phyloP scores from a whole-genome alignment of 2,797 vertebrate genomes.

The Phalloptychus januarius region DNA sequence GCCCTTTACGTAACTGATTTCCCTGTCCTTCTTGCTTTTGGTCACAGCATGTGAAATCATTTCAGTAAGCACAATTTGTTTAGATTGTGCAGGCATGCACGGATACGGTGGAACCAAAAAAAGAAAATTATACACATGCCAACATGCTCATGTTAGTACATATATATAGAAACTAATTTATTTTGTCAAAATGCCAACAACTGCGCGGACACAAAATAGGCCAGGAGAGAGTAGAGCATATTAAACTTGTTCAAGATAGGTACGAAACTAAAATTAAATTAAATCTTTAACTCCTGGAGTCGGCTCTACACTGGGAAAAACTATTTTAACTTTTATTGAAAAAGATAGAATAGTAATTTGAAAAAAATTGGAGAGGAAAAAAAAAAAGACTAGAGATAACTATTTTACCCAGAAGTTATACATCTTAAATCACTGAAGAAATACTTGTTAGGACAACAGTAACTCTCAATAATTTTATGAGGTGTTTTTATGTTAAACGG shows the following conservation, averaged over 20 bases:
- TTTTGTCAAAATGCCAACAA: not conserved
- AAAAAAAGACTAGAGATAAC: not conserved
- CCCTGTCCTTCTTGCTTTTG: not conserved
- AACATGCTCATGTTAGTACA: not conserved
- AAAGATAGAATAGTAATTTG: not conserved
- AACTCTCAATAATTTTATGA: not conserved
- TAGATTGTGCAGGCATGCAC: slow-evolving; percentile 3
- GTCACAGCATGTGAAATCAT: not conserved
- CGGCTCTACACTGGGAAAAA: not conserved
- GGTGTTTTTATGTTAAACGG: not conserved
- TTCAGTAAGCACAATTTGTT: not conserved
- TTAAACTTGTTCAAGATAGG: not conserved
- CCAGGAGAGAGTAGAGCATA: not conserved
- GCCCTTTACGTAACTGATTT: not conserved
- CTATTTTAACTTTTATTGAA: not conserved
- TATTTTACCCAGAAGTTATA: not conserved
- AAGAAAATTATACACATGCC: not conserved
- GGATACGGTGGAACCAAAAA: not conserved
- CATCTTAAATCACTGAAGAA: not conserved
- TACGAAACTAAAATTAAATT: not conserved
- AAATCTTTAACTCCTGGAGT: not conserved
- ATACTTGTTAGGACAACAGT: not conserved
- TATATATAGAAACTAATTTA: not conserved
- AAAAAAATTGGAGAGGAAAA: not conserved
- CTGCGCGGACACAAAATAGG: not conserved